Evolutionary conservation across 2,113 vertebrate genomes (phyloP), one percentile per base, ranked within the genome.

Genomic region (Sorex araneus): DNA sequence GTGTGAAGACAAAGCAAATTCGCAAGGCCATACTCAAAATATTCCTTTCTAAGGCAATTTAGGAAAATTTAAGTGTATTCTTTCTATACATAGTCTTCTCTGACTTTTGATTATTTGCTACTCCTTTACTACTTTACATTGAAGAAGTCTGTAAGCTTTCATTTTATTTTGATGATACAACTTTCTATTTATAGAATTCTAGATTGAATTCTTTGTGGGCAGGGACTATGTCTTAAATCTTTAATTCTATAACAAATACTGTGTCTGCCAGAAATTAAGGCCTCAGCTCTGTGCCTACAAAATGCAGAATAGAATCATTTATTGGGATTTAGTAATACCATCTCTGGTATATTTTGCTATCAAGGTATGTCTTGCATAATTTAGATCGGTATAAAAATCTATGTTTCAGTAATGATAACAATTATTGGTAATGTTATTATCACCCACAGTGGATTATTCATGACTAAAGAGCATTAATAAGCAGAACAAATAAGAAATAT

Each of bases 1-100:
- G 96, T 45, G 89, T 96, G 71, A 97, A 94, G 45, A 97, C 94
- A n/a, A 96, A 95, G 90, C 80, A 97, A 87, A 97, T 97, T 47
- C 89, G 70, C 34, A 97, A 94, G 87, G 73, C 92, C 12, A 1
- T 96, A 25, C n/a, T 95, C 12, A 96, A 92, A 90, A 6, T 95
- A 4, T 84, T 94, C 15, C 71, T 82, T 64, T 36, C 47, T 30
- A 96, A 95, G 34, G 9, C 34, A 69, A 40, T n/a, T 90, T 95
- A 95, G 67, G 23, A 43, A 54, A 54, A 19, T 83, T 95, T 93
- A 32, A 60, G 15, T 15, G 4, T 80, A n/a, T 0, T 2, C 7
- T 32, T 79, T 77, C 32, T 79, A 82, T 15, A n/a, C 0, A 40
- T 45, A 83, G 5, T 70, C 70, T 92, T 36, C 15, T n/a, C 13